Conservation (phyloP, 2,113 vertebrate species). For the Plecturocebus donacophilus region DNA sequence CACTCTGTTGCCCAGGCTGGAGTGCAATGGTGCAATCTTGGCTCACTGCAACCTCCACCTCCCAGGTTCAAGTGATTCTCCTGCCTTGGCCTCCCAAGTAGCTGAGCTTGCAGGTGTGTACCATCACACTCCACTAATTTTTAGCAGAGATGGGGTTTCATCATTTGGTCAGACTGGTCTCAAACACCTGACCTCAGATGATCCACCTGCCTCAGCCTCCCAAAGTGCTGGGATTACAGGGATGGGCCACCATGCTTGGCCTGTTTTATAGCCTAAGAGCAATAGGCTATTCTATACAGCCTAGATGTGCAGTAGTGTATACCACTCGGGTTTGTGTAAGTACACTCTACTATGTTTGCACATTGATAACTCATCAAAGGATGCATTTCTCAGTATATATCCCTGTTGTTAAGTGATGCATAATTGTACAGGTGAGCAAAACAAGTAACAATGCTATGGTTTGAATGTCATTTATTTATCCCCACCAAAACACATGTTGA, state of each 20-base stretch:
- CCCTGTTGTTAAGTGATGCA: neutral
- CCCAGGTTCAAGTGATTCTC: too few relatives aligned
- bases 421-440: neutral
- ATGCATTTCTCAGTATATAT: neutral
- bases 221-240: too few relatives aligned
- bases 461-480: neutral
- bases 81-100: too few relatives aligned
- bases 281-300: neutral
- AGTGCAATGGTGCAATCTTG: too few relatives aligned
- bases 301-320: neutral
- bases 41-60: too few relatives aligned
- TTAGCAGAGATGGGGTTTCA: too few relatives aligned
- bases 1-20: too few relatives aligned
- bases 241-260: accelerated
- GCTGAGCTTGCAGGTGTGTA: too few relatives aligned
- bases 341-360: neutral
- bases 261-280: neutral
- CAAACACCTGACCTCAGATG: too few relatives aligned
- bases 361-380: neutral
- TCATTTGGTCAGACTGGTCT: too few relatives aligned
- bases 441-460: neutral
- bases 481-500: neutral
- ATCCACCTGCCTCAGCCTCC: too few relatives aligned
- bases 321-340: neutral
- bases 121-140: too few relatives aligned